These are phyloP conservation scores for Rhopilema esculentum DNA, from an alignment of 30 jellyfish, hydroid and myxozoan species.

Conservation along the genomic window DNA sequence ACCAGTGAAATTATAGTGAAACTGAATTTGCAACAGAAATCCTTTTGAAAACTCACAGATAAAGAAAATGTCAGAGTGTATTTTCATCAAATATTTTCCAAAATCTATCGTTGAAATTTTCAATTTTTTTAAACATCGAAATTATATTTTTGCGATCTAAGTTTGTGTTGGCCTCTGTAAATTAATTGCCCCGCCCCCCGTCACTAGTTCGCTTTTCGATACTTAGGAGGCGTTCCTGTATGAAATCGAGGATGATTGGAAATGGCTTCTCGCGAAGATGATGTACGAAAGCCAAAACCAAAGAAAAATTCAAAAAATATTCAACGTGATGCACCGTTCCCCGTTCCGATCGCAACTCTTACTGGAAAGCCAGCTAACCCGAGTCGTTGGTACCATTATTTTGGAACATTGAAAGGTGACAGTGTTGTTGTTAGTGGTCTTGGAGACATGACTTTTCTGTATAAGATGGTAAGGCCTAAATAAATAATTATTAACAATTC, in stretches of 20 bases:
- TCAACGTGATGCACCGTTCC: constrained; percentile 69
- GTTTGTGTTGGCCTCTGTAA: no score
- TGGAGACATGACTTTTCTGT: constrained; percentile 81
- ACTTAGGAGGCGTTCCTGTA: background rate
- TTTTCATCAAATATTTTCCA: no score
- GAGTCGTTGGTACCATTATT: constrained; percentile 71
- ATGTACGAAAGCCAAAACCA: constrained; percentile 23
- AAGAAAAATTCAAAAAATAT: constrained; percentile 34
- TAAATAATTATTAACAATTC: background rate
- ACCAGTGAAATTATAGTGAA: no score
- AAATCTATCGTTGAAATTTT: no score
- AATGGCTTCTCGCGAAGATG: constrained; percentile 36
- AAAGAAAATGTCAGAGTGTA: no score
- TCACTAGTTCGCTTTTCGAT: background rate
- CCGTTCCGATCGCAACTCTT: constrained; percentile 65
- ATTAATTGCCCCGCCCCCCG: no score
- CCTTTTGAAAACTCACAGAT: no score
- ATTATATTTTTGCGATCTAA: no score
- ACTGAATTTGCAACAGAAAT: no score
- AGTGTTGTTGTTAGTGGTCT: constrained; percentile 58
- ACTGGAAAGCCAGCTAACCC: constrained; percentile 72
- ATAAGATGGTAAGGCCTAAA: constrained; percentile 73
- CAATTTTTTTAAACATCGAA: no score
- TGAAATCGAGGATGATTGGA: background rate
- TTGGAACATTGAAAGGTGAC: constrained; percentile 65